Evolutionary conservation across 92 coral and sea anemone genomes (phyloP).

Genomic region (Zoanthus sociatus): DNA sequence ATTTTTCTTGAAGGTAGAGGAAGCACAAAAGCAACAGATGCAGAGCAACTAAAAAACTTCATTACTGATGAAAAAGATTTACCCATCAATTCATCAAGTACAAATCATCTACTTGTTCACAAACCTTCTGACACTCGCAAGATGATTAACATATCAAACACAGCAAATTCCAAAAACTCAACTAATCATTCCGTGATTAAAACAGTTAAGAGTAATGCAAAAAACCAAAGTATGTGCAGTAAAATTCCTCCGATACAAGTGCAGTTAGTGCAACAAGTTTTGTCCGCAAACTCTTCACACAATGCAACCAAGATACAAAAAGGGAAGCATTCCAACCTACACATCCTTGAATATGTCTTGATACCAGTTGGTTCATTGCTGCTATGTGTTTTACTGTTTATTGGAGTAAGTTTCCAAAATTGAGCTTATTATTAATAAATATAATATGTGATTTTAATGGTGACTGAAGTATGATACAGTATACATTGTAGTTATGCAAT

Average conservation of each 20-base stretch:
- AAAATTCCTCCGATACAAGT: neutral
- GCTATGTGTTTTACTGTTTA: slow-evolving; percentile 43
- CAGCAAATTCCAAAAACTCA: neutral
- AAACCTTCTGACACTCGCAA: neutral
- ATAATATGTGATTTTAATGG: too few species aligned
- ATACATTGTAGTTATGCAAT: too few species aligned
- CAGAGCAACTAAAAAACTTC: neutral
- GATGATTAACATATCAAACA: neutral
- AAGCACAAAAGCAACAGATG: slow-evolving; percentile 8
- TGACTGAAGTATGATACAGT: too few species aligned
- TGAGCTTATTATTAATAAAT: too few species aligned
- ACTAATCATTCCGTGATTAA: neutral
- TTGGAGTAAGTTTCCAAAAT: slow-evolving; percentile 59
- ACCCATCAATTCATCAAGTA: neutral
- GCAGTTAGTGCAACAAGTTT: neutral
- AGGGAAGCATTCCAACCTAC: slow-evolving; percentile 29
- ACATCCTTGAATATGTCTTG: slow-evolving; percentile 62
- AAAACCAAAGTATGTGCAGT: neutral
- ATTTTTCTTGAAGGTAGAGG: neutral
- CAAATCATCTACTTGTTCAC: neutral
- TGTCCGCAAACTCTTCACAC: neutral
- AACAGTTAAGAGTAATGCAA: neutral
- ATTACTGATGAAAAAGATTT: neutral
- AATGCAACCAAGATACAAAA: slow-evolving; percentile 29
- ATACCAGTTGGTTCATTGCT: slow-evolving; percentile 72